Base-by-base conservation (phyloP, 2,113 vertebrate genomes). In the Microcebus griseorufus region DNA sequence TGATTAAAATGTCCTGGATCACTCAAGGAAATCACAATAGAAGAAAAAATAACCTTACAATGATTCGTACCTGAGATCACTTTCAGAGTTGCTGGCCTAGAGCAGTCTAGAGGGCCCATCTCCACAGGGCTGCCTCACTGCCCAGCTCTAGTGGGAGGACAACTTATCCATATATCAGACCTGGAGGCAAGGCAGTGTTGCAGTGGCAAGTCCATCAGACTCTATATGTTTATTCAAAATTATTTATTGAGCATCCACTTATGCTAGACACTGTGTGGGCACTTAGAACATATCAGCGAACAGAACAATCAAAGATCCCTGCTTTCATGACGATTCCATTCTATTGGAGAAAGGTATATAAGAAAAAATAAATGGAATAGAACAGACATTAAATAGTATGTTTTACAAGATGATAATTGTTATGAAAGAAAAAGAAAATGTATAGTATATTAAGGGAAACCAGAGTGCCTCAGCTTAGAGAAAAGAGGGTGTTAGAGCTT, bases 1-100 rank as follows among this genome's bases (percentile, higher is more conserved):
- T 85, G 9, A 79, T 72, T 84, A 64, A 72, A 88, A 58, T 34
- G n/a, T 37, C 93, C 75, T 42, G n/a, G 39, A 39, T 42, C n/a
- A 86, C 60, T 37, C n/a, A 48, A 53, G 55, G 23, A 45, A 78
- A 80, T 51, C 27, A 7, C 5, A 39, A n/a, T 3, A 32, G 3
- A 62, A 39, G 12, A 29, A 60, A 60, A 17, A 23, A 13, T 32
- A 12, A 20, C 8, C 27, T 12, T 42, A 20, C 20, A 12, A 11
- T 22, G 29, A 42, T 37, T 45, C 62, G 34, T 8, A 4, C 23
- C 37, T 48, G 34, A 14, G n/a, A 18, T 20, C 18, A 2, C 8
- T 73, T 58, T 76, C 37, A 16, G 18, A 79, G 42, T 22, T 78
- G 14, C 32, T 37, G 53, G 29, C 29, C 45, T 42, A 92, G 37